Percentiles rank a stretch among this genome's conserved stretches.
Evolutionary conservation across 1,140 invertebrate species (phyloP).

Genomic region (Colletes gigas): DNA sequence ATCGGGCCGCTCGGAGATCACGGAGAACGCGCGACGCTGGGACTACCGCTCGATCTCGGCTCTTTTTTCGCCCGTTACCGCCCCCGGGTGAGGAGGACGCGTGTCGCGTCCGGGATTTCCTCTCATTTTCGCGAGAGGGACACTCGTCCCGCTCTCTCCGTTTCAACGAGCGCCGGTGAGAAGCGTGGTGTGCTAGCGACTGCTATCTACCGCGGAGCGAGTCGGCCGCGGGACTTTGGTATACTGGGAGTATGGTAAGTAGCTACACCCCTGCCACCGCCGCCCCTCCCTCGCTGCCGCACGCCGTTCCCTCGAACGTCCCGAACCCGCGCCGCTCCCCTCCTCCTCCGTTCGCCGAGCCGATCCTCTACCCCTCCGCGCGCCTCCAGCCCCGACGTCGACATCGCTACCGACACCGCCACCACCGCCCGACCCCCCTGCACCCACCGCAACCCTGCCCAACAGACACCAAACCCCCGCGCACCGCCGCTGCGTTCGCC

Average conservation of each 20-base stretch:
- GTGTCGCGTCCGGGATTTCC: conserved; percentile 32
- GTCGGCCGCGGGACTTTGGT: conserved; percentile 74
- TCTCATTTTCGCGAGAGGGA: conserved; percentile 27
- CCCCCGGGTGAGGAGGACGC: neutral
- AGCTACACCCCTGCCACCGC: conserved; percentile 77
- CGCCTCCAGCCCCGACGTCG: conserved; percentile 22
- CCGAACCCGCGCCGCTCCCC: conserved; percentile 56
- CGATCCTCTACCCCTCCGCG: conserved; percentile 34
- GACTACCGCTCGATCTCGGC: neutral
- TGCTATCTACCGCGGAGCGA: conserved; percentile 74
- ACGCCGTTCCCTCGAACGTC: conserved; percentile 54
- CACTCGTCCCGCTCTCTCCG: conserved; percentile 25
- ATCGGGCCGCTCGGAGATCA: neutral
- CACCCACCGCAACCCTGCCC: conserved; percentile 25
- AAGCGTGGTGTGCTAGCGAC: conserved; percentile 71
- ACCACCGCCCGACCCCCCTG: conserved; percentile 2
- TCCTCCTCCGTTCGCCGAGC: conserved; percentile 26
- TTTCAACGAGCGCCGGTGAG: conserved; percentile 48
- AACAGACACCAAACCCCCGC: conserved; percentile 34
- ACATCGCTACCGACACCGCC: conserved; percentile 44
- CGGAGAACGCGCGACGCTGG: neutral
- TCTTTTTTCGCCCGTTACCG: conserved; percentile 1
- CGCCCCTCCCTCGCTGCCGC: conserved; percentile 54
- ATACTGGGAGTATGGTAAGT: conserved; percentile 80
- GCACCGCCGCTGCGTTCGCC: conserved; percentile 21